Evolutionary conservation across 2,113 vertebrate genomes (phyloP), one percentile per base, ranked within the genome.

Genomic region (Canis aureus): DNA sequence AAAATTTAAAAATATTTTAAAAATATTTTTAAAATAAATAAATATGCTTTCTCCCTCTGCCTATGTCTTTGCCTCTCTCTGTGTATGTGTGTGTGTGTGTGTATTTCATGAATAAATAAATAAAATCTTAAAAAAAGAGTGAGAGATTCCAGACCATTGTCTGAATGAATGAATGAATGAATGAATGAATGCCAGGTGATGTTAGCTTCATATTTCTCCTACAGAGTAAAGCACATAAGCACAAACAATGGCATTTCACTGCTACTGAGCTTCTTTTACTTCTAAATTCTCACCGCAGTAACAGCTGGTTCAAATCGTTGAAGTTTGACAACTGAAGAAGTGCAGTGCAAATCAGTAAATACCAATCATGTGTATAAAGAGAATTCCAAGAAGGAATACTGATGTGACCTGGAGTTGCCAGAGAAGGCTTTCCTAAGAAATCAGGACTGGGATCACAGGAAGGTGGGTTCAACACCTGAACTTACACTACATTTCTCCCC

Each of bases 351-450:
- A 59, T 73, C 76, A 71, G 51, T 29, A 69, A 91, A 20, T 17
- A 29, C 5, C 16, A 59, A 43, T n/a, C 60, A 25, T 23, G 4
- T 16, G 10, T 29, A 15, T 38, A 38, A 43, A 80, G 67, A 53
- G 71, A 57, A 32, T 19, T 69, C 32, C 19, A 32, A 87, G 66
- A 57, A 71, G 22, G 29, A 13, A 62, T 35, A 22, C 13, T 74
- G 55, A 32, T 4, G 17, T 35, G 22, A 76, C 35, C 49, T 55
- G 38, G 38, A 20, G 35, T 1, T n/a, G 53, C 53, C 66, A 35
- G 35, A 95, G 80, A 74, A 73, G 32, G 55, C 76, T 92, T 62
- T 82, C 80, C 84, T 69, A 51, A 69, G 32, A 89, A 91, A 59
- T 76, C 43, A 81, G 53, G 87, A 91, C 7, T 15, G 23, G 67